Percentiles rank a stretch among this genome's conserved stretches.
Evolutionary conservation across 2,888 invertebrate species (phyloP).

Genomic region (Palloptera scutellata): DNA sequence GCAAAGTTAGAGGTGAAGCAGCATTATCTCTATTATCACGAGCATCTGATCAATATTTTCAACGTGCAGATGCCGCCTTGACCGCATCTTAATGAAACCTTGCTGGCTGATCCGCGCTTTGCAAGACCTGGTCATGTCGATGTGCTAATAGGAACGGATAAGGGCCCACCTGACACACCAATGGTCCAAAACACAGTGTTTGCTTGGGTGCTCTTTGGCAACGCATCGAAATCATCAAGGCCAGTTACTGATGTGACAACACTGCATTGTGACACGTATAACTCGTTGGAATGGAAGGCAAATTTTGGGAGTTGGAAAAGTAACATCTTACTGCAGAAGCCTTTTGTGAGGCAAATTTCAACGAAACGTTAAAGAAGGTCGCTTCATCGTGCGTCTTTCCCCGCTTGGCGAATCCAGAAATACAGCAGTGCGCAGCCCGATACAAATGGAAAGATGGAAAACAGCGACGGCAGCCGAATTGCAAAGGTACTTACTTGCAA

Average conservation of each 20-base stretch:
- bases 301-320: constrained; percentile 35
- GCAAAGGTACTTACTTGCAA: too few species aligned
- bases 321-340: constrained; percentile 23
- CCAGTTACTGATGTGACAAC: background rate
- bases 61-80: constrained; percentile 9
- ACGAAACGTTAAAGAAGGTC: constrained; percentile 20
- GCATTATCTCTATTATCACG: constrained; percentile 8
- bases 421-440: constrained; percentile 20
- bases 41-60: constrained; percentile 3
- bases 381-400: constrained; percentile 32
- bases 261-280: constrained; percentile 10
- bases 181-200: constrained; percentile 26
- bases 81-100: background rate
- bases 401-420: constrained; percentile 28
- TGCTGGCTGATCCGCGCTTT: constrained; percentile 13
- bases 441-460: constrained; percentile 27
- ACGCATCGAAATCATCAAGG: background rate
- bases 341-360: constrained; percentile 32
- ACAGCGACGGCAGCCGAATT: too few species aligned
- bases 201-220: constrained; percentile 27
- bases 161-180: background rate
- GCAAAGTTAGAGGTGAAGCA: background rate
- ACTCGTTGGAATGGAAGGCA: constrained; percentile 9
- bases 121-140: constrained; percentile 10
- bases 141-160: constrained; percentile 9